A percentile compares a stretch with the other conserved stretches of the same genome.
Evolutionary conservation across 2,797 vertebrate genomes (phyloP).

Genomic region (Sylvilagus floridanus): DNA sequence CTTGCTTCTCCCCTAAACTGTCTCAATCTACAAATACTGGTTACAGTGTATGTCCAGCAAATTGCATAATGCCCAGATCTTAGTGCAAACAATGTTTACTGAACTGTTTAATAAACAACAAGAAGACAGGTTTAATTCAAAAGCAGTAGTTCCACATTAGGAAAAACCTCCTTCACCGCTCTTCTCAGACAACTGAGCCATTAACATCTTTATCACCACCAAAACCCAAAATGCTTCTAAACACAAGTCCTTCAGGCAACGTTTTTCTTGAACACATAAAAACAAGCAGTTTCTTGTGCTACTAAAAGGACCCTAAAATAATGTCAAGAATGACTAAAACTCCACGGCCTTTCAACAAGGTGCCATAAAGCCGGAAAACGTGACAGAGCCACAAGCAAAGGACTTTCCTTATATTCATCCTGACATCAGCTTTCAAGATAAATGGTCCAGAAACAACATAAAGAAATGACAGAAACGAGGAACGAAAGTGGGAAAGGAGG

Average conservation of each 20-base stretch:
- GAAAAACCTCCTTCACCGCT: background rate
- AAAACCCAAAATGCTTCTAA: background rate
- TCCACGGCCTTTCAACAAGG: background rate
- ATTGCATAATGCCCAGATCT: slow-evolving; percentile 25
- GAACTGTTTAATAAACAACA: background rate
- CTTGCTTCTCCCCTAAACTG: slow-evolving; percentile 11
- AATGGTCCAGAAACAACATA: slow-evolving; percentile 26
- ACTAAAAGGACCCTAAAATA: slow-evolving; percentile 12
- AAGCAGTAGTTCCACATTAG: background rate
- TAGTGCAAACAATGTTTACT: background rate
- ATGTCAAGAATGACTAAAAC: background rate
- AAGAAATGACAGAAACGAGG: slow-evolving; percentile 51
- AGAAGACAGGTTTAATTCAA: background rate
- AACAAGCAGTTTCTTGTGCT: background rate
- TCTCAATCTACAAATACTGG: background rate
- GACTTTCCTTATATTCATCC: background rate
- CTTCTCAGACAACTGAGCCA: slow-evolving; percentile 27
- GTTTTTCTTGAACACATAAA: slow-evolving; percentile 27
- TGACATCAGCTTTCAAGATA: background rate
- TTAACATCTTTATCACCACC: slow-evolving; percentile 3
- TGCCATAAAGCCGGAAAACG: background rate
- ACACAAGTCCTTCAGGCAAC: background rate
- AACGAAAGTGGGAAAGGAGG: slow-evolving; percentile 34
- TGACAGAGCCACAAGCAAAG: background rate
- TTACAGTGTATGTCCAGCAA: background rate